A percentile compares a stretch with the other conserved stretches of the same genome.
phyloP scores from a whole-genome alignment of 64 coral and sea anemone genomes.

The Acropora tenuis region DNA sequence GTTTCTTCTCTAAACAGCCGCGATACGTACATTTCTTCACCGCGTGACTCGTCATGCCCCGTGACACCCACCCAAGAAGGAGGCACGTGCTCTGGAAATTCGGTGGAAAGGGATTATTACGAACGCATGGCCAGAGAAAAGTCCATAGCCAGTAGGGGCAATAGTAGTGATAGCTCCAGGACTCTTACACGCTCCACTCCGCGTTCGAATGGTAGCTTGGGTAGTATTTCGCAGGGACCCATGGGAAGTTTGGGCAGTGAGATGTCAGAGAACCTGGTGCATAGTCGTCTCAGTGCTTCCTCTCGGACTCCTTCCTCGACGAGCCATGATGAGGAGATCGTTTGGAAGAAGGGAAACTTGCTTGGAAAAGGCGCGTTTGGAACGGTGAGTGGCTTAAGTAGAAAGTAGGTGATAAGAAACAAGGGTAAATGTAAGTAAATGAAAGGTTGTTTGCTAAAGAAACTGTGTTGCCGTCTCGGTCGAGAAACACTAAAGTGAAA shows the following conservation, averaged over 20 bases:
- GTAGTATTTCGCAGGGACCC: slow-evolving; percentile 53
- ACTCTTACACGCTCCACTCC: slow-evolving; percentile 29
- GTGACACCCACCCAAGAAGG: slow-evolving; percentile 56
- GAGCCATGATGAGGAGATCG: slow-evolving; percentile 89
- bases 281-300: slow-evolving; percentile 70
- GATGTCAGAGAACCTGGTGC: slow-evolving; percentile 52
- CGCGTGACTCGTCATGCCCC: slow-evolving; percentile 35
- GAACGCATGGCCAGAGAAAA: slow-evolving; percentile 45
- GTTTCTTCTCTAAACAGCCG: slow-evolving; percentile 62
- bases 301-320: slow-evolving; percentile 53
- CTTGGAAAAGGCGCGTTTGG: slow-evolving; percentile 96
- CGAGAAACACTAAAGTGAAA: too few relatives aligned
- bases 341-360: slow-evolving; percentile 95
- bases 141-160: not conserved
- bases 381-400: slow-evolving; percentile 56
- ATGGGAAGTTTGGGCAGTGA: slow-evolving; percentile 51
- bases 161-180: slow-evolving; percentile 66
- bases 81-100: slow-evolving; percentile 42
- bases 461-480: too few relatives aligned
- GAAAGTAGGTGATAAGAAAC: too few relatives aligned
- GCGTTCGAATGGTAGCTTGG: slow-evolving; percentile 30
- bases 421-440: too few relatives aligned
- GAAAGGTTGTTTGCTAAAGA: too few relatives aligned
- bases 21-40: slow-evolving; percentile 73
- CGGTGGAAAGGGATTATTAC: slow-evolving; percentile 60